A percentile compares a stretch with the other conserved stretches of the same genome.
phyloP scores from a whole-genome alignment of 2,888 invertebrate species.

The Cheilosia soror region DNA sequence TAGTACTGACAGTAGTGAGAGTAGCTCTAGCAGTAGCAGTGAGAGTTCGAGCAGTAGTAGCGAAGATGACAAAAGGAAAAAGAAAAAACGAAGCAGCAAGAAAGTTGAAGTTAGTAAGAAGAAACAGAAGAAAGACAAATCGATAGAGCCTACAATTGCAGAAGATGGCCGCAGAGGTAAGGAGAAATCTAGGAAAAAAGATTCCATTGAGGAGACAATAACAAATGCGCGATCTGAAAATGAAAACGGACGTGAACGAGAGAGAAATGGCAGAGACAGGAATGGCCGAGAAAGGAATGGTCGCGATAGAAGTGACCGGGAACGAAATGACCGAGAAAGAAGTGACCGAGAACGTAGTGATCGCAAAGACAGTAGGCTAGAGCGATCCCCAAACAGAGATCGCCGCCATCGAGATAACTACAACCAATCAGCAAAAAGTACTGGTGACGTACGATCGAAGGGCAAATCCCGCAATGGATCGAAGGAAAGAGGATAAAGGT shows the following conservation, averaged over 20 bases:
- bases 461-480: conserved; percentile 58
- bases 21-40: conserved; percentile 45
- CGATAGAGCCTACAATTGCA: neutral
- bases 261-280: conserved; percentile 20
- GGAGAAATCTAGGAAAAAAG: conserved; percentile 42
- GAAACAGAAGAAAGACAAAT: conserved; percentile 18
- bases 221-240: conserved; percentile 49
- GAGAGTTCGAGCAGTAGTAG: conserved; percentile 46
- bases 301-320: neutral
- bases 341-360: conserved; percentile 6
- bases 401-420: conserved; percentile 46
- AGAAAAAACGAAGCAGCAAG: conserved; percentile 39
- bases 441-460: conserved; percentile 19
- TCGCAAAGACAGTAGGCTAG: conserved; percentile 24
- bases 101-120: conserved; percentile 14
- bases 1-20: conserved; percentile 59
- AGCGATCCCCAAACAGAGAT: conserved; percentile 44
- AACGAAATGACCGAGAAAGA: conserved; percentile 20
- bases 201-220: conserved; percentile 50
- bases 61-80: conserved; percentile 63
- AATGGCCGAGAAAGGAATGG: conserved; percentile 1
- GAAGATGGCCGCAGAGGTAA: neutral
- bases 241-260: conserved; percentile 37
- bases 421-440: conserved; percentile 3
- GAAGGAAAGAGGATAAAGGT: conserved; percentile 54